Conservation (phyloP, 1,140 invertebrate genomes). For the Papilio helenus region DNA sequence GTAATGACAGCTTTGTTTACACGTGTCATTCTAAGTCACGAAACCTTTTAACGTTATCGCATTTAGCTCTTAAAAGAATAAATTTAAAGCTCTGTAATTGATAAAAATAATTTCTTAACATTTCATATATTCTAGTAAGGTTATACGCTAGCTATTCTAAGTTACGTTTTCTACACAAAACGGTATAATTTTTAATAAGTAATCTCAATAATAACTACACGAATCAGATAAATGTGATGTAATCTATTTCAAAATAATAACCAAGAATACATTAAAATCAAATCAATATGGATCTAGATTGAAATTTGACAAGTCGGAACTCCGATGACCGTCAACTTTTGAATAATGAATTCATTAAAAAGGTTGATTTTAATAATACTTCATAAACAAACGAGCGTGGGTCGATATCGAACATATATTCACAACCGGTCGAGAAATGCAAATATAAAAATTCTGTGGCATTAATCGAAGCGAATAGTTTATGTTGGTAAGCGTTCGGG, state of each 20-base stretch:
- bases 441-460: conserved; percentile 14
- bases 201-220: background rate
- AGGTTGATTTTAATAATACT: background rate
- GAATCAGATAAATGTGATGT: background rate
- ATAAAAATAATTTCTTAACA: too few species aligned
- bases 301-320: conserved; percentile 18
- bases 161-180: background rate
- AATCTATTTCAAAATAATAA: background rate
- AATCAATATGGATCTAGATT: conserved; percentile 26
- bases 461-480: conserved; percentile 32
- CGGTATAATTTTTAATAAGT: background rate
- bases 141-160: background rate
- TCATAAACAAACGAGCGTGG: conserved; percentile 23
- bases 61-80: background rate
- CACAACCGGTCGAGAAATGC: conserved; percentile 26
- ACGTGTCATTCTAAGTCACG: background rate
- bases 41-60: background rate
- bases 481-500: conserved; percentile 43
- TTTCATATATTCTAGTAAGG: background rate
- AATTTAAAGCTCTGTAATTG: too few species aligned
- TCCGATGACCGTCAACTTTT: conserved; percentile 12
- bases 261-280: background rate
- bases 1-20: conserved; percentile 23
- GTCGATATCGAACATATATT: background rate
- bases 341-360: conserved; percentile 27